Evolutionary conservation across 2,113 vertebrate species (phyloP), one percentile per base, ranked within the genome.

Genomic region (Podarcis muralis): DNA sequence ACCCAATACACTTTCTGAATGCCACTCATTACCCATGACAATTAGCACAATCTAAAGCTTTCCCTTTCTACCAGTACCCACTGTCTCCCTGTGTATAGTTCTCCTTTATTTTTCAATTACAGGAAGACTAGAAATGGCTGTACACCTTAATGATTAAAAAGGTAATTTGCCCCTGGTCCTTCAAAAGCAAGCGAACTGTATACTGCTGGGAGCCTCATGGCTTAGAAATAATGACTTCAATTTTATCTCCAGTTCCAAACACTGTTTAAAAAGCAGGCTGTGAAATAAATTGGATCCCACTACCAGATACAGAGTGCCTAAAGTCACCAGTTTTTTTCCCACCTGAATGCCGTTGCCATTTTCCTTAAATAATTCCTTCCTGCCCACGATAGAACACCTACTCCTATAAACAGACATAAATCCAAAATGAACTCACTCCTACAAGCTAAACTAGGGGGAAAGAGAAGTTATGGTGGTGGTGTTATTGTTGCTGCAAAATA

Each of bases 391-490:
- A 84, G 1, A 83, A 65, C 6, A 68, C 15, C 20, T 1, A 32
- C 3, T 81, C 72, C 48, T 48, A 2, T 1, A 6, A 88, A 84
- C 13, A 90, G 91, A 87, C 16, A 3, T 3, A 89, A 92, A 86
- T 30, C 37, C 37, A 89, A 81, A 85, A 86, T 62, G 2, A 89
- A 80, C 71, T 81, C 91, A 83, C 6, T 91, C 79, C 83, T 65
- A 15, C 5, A n/a, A 80, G 5, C 25, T 82, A 88, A 86, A 71
- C 81, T 6, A 35, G 74, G 43, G 4, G 82, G 13, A 32, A 18
- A 2, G 18, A 57, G 27, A 69, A 84, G 78, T 22, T 5, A 59
- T 13, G 30, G 74, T 81, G 5, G 57, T 20, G 15, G 7, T 53
- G 2, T 6, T 89, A 53, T 27, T 0, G 0, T 4, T 62, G 0